A percentile compares a stretch with the other conserved stretches of the same genome.
Evolutionary conservation across 2,797 vertebrate species (phyloP).

Genomic region (Malacoctenus gilli): DNA sequence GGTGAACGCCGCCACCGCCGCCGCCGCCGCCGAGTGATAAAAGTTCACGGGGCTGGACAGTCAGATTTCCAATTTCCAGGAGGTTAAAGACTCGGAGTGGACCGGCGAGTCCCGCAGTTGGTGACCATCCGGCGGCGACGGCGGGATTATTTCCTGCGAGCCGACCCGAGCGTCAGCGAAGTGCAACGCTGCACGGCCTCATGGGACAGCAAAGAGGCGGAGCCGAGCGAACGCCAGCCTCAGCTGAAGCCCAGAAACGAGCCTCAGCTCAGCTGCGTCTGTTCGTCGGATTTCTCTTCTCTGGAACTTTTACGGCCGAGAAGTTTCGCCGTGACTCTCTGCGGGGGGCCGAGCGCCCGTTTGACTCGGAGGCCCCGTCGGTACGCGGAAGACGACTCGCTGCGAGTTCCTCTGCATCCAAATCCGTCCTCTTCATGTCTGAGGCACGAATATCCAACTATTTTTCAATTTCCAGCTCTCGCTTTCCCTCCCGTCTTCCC

Average conservation of each 20-base stretch:
- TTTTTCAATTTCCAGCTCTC: slow-evolving; percentile 66
- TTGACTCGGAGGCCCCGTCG: slow-evolving; percentile 46
- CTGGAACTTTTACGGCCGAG: slow-evolving; percentile 50
- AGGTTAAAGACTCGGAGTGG: slow-evolving; percentile 10
- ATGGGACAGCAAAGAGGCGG: slow-evolving; percentile 46
- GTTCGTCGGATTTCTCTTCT: too few species aligned
- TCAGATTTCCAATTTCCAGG: slow-evolving; percentile 9
- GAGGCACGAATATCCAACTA: slow-evolving; percentile 60
- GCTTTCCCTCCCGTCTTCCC: slow-evolving; percentile 28
- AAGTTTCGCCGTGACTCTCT: slow-evolving; percentile 48
- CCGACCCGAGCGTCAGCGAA: too few species aligned
- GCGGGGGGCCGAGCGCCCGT: slow-evolving; percentile 40
- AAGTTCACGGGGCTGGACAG: slow-evolving; percentile 38
- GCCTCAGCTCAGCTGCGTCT: too few species aligned
- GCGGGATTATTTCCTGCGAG: slow-evolving; percentile 56
- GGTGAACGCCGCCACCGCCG: slow-evolving; percentile 33
- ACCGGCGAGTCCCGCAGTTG: slow-evolving; percentile 36
- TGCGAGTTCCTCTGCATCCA: slow-evolving; percentile 55
- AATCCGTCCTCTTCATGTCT: slow-evolving; percentile 56
- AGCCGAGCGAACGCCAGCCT: slow-evolving; percentile 42
- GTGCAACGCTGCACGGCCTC: slow-evolving; percentile 33
- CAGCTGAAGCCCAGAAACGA: slow-evolving; percentile 29
- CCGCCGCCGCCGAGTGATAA: slow-evolving; percentile 36
- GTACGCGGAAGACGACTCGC: slow-evolving; percentile 41
- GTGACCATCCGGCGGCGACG: slow-evolving; percentile 38